Conservation (phyloP, 2,888 invertebrate genomes). For the Dasypogon diadema region DNA sequence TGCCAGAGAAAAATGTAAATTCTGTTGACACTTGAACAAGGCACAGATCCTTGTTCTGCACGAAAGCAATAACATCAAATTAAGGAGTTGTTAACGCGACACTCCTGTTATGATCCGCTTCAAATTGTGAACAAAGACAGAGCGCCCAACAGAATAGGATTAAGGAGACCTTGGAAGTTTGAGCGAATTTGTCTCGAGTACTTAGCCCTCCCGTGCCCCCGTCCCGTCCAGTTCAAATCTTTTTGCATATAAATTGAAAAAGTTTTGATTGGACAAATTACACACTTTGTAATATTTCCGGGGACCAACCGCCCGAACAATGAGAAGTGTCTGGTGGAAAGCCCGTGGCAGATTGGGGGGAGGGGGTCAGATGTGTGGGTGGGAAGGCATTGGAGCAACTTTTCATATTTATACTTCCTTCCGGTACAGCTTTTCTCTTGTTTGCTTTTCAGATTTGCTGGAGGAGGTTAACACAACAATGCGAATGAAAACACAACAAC, state of each 20-base stretch:
- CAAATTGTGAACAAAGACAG: background rate
- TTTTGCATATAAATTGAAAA: slow-evolving; percentile 51
- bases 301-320: background rate
- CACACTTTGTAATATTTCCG: slow-evolving; percentile 42
- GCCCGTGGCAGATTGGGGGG: background rate
- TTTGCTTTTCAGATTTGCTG: slow-evolving; percentile 34
- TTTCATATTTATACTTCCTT: slow-evolving; percentile 20
- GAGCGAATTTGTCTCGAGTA: background rate
- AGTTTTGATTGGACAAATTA: slow-evolving; percentile 51
- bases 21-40: too few species aligned
- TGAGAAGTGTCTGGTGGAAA: background rate
- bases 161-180: background rate
- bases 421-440: slow-evolving; percentile 30
- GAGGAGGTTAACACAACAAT: slow-evolving; percentile 34
- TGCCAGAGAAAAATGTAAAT: too few species aligned
- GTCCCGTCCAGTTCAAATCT: slow-evolving; percentile 14
- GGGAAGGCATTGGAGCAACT: slow-evolving; percentile 13
- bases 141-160: background rate
- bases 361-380: background rate
- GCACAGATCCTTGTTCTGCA: background rate
- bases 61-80: slow-evolving; percentile 20
- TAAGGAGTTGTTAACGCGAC: slow-evolving; percentile 27
- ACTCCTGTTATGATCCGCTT: background rate
- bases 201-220: background rate
- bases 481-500: slow-evolving; percentile 35